Evolutionary conservation across 1,140 invertebrate genomes (phyloP), one percentile per base, ranked within the genome.

Genomic region (Polypedilum vanderplanki): DNA sequence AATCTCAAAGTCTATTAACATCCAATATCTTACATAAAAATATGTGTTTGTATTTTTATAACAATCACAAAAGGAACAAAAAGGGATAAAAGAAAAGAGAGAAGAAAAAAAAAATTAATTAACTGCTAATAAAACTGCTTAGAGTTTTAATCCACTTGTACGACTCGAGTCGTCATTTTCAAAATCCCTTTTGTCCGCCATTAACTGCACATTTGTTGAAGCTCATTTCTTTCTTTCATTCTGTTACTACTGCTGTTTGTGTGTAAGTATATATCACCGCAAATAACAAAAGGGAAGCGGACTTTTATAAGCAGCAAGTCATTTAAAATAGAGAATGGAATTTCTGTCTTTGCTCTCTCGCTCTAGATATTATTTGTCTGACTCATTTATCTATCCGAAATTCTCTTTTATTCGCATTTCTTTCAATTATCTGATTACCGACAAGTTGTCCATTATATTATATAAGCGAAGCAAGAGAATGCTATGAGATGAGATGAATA

Each of bases 341-440:
- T 33, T 33, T 33, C 24, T 33, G 24, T 33, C 24, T 33, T 33
- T 33, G 24, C 24, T 33, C 5, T 33, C 24, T 33, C 24, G 24
- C 24, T 33, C 24, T 33, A 4, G 46, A 57, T 4, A n/a, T n/a
- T 57, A 57, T 57, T 57, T 57, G 46, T 57, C n/a, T 33, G 24
- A 33, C 46, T 57, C n/a, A 4, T 57, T 57, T n/a, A 57, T n/a
- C 46, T n/a, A 57, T n/a, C 46, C 12, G 46, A 57, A 57, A 57
- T 57, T 57, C 46, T 57, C 46, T 57, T 33, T 33, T 33, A 33
- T 33, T 33, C 24, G 24, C 24, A 33, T 33, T 33, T 57, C 20
- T 70, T 70, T 70, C 65, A 70, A 70, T 70, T 70, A 70, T 70
- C 65, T 70, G 65, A 70, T 70, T 70, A 70, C 65, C 24, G 18